Evolutionary conservation across 1,140 invertebrate genomes (phyloP).

Genomic region (Hycleus phaleratus): DNA sequence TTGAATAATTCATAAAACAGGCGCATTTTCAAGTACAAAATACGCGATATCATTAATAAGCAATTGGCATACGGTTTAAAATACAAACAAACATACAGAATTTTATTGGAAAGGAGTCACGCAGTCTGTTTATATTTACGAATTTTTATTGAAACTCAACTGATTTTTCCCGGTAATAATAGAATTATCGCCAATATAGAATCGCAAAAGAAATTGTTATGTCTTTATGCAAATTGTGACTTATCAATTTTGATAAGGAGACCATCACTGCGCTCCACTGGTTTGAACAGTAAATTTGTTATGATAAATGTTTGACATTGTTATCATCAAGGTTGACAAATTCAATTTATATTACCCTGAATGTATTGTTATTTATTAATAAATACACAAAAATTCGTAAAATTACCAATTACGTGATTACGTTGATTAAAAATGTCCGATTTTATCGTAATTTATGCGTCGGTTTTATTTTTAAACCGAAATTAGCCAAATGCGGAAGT

Average conservation of each 20-base stretch:
- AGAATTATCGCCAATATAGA: no score
- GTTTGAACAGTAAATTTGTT: no score
- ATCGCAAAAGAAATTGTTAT: no score
- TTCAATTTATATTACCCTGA: neutral
- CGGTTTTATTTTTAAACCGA: neutral
- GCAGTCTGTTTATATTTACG: conserved; percentile 5
- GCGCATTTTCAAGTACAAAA: conserved; percentile 9
- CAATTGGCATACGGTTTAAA: conserved; percentile 7
- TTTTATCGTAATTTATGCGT: neutral
- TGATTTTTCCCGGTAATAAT: no score
- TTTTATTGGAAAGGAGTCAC: conserved; percentile 12
- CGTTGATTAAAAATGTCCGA: neutral
- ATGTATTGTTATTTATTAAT: no score
- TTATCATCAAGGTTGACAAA: conserved; percentile 14
- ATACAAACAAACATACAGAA: conserved; percentile 2
- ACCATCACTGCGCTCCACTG: no score
- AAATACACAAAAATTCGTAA: no score
- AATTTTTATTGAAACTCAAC: no score
- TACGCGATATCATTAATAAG: conserved; percentile 4
- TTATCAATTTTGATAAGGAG: no score
- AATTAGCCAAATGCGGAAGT: neutral
- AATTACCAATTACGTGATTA: no score
- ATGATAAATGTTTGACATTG: conserved; percentile 11
- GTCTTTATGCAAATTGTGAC: no score
- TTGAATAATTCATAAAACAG: conserved; percentile 7